Conservation (phyloP, 2,888 invertebrate genomes). For the Dolomedes plantarius region DNA sequence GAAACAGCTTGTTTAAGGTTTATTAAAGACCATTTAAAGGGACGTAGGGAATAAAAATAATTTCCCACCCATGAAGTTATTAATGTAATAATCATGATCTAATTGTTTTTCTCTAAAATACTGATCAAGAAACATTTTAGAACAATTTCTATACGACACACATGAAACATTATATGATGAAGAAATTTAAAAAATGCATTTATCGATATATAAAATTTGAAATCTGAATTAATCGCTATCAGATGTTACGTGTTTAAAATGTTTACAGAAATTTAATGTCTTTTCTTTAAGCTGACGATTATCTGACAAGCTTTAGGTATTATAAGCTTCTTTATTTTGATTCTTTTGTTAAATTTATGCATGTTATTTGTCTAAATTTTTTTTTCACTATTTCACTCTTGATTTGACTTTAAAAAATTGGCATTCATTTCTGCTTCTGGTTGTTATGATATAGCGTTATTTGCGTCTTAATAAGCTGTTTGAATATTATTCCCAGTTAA, state of each 20-base stretch:
- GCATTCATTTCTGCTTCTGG: conserved; percentile 46
- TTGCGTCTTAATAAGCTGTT: not conserved
- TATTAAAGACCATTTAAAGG: too few relatives aligned
- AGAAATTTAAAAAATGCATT: too few relatives aligned
- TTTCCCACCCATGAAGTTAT: too few relatives aligned
- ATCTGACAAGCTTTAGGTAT: conserved; percentile 21
- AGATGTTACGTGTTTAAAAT: conserved; percentile 51
- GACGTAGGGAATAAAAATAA: too few relatives aligned
- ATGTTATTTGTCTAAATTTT: not conserved
- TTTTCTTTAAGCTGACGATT: not conserved
- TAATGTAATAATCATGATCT: too few relatives aligned
- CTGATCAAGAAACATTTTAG: too few relatives aligned
- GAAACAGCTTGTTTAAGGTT: too few relatives aligned
- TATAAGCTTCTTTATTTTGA: not conserved
- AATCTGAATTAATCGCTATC: conserved; percentile 55
- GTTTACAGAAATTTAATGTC: conserved; percentile 37
- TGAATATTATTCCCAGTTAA: not conserved
- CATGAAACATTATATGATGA: too few relatives aligned
- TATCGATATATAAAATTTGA: not conserved
- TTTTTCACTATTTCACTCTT: conserved; percentile 47
- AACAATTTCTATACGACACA: too few relatives aligned
- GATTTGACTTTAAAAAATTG: conserved; percentile 66
- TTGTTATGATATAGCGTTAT: not conserved
- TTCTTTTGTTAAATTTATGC: not conserved
- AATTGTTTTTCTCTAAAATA: too few relatives aligned